Evolutionary conservation across 2,113 vertebrate genomes (phyloP).

Genomic region (Mesitornis unicolor): DNA sequence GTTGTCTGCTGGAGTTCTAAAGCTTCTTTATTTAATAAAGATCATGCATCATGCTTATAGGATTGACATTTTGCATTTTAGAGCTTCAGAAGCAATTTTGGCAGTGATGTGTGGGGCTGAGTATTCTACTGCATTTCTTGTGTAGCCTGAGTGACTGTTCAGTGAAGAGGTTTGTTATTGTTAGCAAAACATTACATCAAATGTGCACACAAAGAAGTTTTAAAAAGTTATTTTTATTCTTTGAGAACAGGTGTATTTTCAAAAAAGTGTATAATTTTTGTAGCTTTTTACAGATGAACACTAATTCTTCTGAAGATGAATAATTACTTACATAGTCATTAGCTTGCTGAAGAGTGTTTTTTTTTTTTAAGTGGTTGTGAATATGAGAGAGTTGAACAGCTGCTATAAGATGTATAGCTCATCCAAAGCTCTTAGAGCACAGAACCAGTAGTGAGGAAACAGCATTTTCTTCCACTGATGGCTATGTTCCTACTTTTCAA

Average conservation of each 20-base stretch:
- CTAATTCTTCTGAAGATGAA: background rate
- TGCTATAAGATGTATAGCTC: background rate
- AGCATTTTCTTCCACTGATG: background rate
- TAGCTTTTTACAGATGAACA: background rate
- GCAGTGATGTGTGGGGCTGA: background rate
- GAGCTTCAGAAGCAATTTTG: background rate
- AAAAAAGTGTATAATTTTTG: background rate
- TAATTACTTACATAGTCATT: background rate
- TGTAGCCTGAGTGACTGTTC: background rate
- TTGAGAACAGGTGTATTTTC: background rate
- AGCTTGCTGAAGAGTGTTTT: background rate
- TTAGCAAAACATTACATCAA: background rate
- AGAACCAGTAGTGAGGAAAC: background rate
- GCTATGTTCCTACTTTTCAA: background rate
- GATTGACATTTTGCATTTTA: background rate
- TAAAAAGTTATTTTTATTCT: background rate
- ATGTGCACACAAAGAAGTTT: background rate
- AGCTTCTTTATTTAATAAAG: background rate
- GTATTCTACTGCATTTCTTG: background rate
- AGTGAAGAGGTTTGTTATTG: background rate
- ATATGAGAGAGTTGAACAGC: background rate
- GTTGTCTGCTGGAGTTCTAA: background rate
- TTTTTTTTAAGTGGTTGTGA: background rate
- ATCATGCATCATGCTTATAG: background rate
- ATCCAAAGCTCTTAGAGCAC: rapidly evolving